phyloP scores from a whole-genome alignment of 2,888 invertebrate genomes.

The Chrysodeixis includens region DNA sequence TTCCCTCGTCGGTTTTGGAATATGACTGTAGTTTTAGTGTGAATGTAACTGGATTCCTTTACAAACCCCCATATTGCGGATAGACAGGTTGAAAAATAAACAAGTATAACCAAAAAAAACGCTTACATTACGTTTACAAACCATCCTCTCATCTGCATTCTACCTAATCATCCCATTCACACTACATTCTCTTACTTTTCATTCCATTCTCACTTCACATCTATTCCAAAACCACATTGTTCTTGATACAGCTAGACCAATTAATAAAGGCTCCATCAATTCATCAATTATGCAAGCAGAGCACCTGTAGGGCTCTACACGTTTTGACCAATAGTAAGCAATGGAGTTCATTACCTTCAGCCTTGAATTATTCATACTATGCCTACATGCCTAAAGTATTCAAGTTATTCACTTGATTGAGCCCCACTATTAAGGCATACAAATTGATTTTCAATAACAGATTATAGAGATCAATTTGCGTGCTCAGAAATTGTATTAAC shows the following conservation, averaged over 20 bases:
- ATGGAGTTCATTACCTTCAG: background rate
- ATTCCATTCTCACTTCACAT: too few species aligned
- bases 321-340: background rate
- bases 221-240: too few species aligned
- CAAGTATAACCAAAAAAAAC: too few species aligned
- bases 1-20: too few species aligned
- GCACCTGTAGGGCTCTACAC: background rate
- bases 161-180: too few species aligned
- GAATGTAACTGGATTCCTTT: too few species aligned
- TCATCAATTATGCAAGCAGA: constrained; percentile 1
- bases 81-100: too few species aligned
- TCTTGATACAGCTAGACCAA: background rate
- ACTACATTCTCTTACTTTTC: too few species aligned
- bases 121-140: too few species aligned
- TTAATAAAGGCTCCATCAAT: background rate
- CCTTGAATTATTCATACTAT: background rate
- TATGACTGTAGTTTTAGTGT: too few species aligned
- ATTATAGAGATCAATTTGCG: constrained; percentile 2
- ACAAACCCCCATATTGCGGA: too few species aligned
- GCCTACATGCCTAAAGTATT: background rate
- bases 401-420: background rate
- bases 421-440: background rate
- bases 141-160: too few species aligned
- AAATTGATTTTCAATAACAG: background rate
- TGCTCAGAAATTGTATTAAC: background rate